A percentile compares a stretch with the other conserved stretches of the same genome.
phyloP scores from a whole-genome alignment of 2,113 vertebrate genomes.

The Climacteris rufus region DNA sequence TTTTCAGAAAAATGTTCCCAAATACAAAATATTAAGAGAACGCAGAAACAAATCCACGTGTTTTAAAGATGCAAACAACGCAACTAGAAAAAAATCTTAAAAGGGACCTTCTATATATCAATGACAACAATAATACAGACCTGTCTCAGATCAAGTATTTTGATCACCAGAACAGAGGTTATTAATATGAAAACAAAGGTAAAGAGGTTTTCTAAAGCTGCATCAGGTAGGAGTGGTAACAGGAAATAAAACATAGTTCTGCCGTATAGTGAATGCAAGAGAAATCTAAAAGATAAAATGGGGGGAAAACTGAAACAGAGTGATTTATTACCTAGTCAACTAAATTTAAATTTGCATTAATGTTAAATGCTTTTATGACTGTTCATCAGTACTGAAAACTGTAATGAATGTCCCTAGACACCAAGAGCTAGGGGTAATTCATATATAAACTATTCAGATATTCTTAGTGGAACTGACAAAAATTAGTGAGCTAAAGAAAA shows the following conservation, averaged over 20 bases:
- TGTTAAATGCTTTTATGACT: conserved; percentile 36
- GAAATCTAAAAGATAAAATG: not conserved
- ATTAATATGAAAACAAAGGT: not conserved
- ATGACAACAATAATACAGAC: not conserved
- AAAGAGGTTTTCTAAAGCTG: not conserved
- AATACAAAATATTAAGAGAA: not conserved
- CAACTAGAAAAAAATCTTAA: not conserved
- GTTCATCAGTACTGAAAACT: conserved; percentile 3
- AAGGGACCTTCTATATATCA: not conserved
- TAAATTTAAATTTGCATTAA: conserved; percentile 47
- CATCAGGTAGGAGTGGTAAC: not conserved
- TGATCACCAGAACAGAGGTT: not conserved
- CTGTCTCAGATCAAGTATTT: not conserved
- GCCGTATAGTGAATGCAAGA: not conserved
- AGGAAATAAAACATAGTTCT: not conserved
- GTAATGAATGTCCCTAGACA: conserved; percentile 29
- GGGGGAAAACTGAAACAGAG: not conserved
- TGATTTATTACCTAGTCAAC: conserved; percentile 54
- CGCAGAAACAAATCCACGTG: not conserved
- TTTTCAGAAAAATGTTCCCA: not conserved
- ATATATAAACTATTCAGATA: conserved; percentile 27
- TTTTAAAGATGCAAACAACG: not conserved
- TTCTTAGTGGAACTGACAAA: conserved; percentile 27
- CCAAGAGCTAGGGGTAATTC: conserved; percentile 5
- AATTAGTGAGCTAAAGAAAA: conserved; percentile 37